Evolutionary conservation across 2,888 invertebrate genomes (phyloP), one percentile per base, ranked within the genome.

Genomic region (Helicoverpa assulta): DNA sequence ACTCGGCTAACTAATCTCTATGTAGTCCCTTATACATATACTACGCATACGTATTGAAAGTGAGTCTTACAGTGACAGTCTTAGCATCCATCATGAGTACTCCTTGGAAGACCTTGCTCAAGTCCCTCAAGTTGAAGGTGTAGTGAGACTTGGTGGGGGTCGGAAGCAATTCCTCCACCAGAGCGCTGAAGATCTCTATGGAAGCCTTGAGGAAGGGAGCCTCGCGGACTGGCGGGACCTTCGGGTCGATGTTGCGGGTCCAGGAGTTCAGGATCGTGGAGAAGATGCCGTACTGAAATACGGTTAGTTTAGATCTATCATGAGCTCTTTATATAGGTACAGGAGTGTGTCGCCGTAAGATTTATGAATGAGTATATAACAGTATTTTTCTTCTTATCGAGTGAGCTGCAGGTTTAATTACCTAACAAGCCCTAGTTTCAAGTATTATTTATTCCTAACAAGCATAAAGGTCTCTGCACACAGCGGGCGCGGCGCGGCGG

Each of bases 71-170:
- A 88, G 96, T 91, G 53, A 98, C 92, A 29, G 92, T 88, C 56
- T 94, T 95, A 0, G 98, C 96, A 2, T 97, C 97, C 81, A 97
- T 96, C 96, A 98, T 97, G 47, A 98, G 92, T 1, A 98, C 96
- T 1, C 98, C 98, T 93, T 98, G 97, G 86, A 98, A 98, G 19
- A 99, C 98, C 84, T 98, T 97, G 68, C 98, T 97, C 74, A 99
- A 96, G 90, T 99, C 99, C 19, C 99, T 94, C 82, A 99, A 90
- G 92, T 99, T 99, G 92, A 99, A 99, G 0, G 98, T 97, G 86
- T 99, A 99, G 92, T 99, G 99, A 0, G 98, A 98, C 90, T 98
- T 99, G 26, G 98, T 96, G 0, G 99, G 99, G 0, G 98, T 99
- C 0, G 99, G 99, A 14, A 98, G 94, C 67, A 99, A 94, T 83